Percentiles rank a stretch among this genome's conserved stretches.
phyloP scores from a whole-genome alignment of 2,888 invertebrate species.

The Hemithea aestivaria region DNA sequence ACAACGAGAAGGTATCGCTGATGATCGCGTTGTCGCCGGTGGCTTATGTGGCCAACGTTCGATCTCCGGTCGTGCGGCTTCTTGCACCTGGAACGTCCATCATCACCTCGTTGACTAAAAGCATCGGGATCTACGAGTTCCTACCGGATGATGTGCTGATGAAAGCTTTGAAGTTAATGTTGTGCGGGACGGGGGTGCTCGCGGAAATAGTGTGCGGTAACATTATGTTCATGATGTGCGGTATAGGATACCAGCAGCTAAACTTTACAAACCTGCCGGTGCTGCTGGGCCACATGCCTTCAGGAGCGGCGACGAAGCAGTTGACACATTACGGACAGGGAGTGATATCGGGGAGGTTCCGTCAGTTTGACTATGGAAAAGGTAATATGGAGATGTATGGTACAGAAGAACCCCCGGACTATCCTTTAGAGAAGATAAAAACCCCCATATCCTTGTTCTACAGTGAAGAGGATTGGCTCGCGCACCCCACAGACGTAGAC shows the following conservation, averaged over 20 bases:
- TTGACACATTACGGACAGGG: conserved; percentile 76
- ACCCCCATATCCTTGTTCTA: conserved; percentile 58
- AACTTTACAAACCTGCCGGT: conserved; percentile 79
- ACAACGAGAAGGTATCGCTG: conserved; percentile 74
- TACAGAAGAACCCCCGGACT: conserved; percentile 42
- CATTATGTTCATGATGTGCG: conserved; percentile 78
- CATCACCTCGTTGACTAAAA: conserved; percentile 37
- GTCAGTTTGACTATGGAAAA: conserved; percentile 51
- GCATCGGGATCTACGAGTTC: conserved; percentile 81
- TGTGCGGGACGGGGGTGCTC: conserved; percentile 64
- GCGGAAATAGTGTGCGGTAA: conserved; percentile 78
- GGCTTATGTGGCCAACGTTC: conserved; percentile 66
- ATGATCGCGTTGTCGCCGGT: conserved; percentile 81
- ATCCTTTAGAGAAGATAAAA: conserved; percentile 42
- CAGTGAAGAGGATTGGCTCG: conserved; percentile 81
- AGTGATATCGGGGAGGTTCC: conserved; percentile 46
- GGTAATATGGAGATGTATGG: conserved; percentile 51
- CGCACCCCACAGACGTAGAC: conserved; percentile 77
- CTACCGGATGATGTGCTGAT: conserved; percentile 78
- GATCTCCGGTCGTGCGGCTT: conserved; percentile 50
- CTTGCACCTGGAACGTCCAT: conserved; percentile 42
- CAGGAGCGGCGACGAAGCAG: conserved; percentile 76
- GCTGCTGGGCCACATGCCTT: conserved; percentile 72
- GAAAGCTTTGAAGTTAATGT: conserved; percentile 52
- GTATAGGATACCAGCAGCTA: conserved; percentile 76